phyloP scores from a whole-genome alignment of 2,888 invertebrate genomes.

The Polyploca ridens region DNA sequence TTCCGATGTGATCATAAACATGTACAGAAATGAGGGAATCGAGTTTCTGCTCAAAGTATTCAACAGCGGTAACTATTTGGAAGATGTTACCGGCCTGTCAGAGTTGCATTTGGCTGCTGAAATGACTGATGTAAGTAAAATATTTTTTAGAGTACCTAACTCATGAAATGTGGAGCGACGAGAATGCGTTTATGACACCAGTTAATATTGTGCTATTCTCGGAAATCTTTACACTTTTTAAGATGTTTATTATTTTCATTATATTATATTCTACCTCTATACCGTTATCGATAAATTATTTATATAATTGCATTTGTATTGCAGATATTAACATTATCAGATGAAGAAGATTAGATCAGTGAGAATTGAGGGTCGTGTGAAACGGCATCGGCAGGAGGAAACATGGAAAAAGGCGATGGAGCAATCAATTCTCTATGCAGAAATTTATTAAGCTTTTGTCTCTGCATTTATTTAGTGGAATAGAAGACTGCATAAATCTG shows the following conservation, averaged over 20 bases:
- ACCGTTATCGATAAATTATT: too few species aligned
- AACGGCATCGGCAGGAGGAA: background rate
- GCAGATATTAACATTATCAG: constrained; percentile 69
- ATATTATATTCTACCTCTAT: too few species aligned
- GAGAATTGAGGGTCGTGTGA: background rate
- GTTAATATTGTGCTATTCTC: too few species aligned
- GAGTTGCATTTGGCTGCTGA: constrained; percentile 85
- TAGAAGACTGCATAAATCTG: constrained; percentile 12
- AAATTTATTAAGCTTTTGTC: background rate
- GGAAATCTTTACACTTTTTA: too few species aligned
- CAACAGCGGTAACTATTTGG: constrained; percentile 91
- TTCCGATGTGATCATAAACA: constrained; percentile 82
- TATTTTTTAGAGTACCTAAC: too few species aligned
- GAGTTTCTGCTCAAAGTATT: constrained; percentile 92
- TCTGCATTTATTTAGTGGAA: background rate
- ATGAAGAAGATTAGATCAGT: constrained; percentile 56
- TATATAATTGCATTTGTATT: constrained; percentile 23
- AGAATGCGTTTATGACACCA: too few species aligned
- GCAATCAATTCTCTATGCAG: background rate
- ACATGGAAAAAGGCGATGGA: background rate
- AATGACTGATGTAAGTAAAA: constrained; percentile 81
- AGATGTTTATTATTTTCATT: too few species aligned
- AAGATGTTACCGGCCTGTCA: constrained; percentile 93
- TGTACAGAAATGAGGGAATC: constrained; percentile 81
- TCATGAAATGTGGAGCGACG: too few species aligned